A percentile compares a stretch with the other conserved stretches of the same genome.
phyloP scores from a whole-genome alignment of 2,797 vertebrate genomes.

The Loris lydekkerianus region DNA sequence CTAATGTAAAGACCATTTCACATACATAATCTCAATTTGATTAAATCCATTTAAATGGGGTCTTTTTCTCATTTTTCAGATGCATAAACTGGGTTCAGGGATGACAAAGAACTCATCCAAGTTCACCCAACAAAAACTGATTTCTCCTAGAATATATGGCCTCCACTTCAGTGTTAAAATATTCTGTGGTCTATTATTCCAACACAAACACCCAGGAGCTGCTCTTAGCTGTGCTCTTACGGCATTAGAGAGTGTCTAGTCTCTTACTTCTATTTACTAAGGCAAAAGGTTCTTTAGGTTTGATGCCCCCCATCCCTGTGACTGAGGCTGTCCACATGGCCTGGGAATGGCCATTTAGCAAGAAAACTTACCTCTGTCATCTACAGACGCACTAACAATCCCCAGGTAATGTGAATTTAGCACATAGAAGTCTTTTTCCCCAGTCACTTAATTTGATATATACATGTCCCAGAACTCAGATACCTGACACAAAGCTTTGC shows the following conservation, averaged over 20 bases:
- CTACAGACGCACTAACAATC: background rate
- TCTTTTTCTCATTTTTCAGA: conserved; percentile 16
- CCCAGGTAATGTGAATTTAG: background rate
- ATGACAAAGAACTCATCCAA: background rate
- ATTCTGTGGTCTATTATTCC: background rate
- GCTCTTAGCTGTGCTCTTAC: background rate
- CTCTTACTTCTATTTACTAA: background rate
- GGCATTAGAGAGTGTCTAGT: background rate
- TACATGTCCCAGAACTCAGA: background rate
- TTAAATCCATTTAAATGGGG: background rate
- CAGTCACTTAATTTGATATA: background rate
- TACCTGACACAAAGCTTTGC: background rate
- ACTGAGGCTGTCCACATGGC: background rate
- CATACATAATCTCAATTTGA: background rate
- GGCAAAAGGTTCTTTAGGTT: background rate
- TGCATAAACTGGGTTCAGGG: background rate
- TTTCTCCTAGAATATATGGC: background rate
- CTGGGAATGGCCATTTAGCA: background rate
- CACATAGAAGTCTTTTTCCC: background rate
- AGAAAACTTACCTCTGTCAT: background rate
- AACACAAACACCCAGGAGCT: background rate
- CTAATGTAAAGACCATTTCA: background rate
- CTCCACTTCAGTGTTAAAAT: background rate
- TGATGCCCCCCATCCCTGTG: background rate
- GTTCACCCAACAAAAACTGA: background rate